Percentiles rank a stretch among this genome's conserved stretches.
These are phyloP conservation scores for Cinclus mexicanus DNA, from an alignment of 2,113 vertebrate species.

Conservation along the genomic window DNA sequence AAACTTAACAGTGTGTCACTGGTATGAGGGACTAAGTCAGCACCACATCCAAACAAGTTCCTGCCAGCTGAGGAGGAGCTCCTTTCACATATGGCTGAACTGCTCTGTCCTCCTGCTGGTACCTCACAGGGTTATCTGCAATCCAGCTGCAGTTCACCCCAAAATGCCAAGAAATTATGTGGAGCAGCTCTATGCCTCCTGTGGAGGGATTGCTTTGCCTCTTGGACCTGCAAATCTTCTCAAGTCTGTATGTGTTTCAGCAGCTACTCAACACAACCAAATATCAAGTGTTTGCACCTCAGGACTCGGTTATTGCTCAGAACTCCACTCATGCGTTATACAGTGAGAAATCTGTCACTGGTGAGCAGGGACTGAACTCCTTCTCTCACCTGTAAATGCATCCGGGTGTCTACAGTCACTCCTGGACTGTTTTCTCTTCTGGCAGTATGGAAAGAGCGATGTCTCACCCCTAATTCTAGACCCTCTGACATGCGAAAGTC, in stretches of 20 bases:
- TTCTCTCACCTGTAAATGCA: rapidly evolving
- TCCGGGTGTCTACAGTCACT: background rate
- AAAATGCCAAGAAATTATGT: background rate
- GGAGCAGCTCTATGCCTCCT: background rate
- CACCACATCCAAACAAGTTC: rapidly evolving
- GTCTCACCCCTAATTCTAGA: background rate
- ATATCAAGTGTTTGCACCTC: background rate
- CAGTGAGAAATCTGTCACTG: background rate
- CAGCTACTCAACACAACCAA: background rate
- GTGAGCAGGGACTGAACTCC: background rate
- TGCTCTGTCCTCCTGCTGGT: background rate
- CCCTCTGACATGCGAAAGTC: rapidly evolving
- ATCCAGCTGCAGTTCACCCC: background rate
- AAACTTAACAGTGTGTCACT: background rate
- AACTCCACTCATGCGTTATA: background rate
- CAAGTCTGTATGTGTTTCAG: background rate
- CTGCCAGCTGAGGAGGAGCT: background rate
- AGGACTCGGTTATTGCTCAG: background rate
- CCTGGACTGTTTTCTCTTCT: background rate
- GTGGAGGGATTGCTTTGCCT: background rate
- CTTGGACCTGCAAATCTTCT: background rate
- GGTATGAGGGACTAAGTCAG: background rate
- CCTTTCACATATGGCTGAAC: background rate
- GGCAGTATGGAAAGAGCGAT: background rate
- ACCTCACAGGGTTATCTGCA: background rate